These are phyloP conservation scores for Antheraea yamamai DNA, from an alignment of 2,888 invertebrate genomes.

Conservation along the genomic window DNA sequence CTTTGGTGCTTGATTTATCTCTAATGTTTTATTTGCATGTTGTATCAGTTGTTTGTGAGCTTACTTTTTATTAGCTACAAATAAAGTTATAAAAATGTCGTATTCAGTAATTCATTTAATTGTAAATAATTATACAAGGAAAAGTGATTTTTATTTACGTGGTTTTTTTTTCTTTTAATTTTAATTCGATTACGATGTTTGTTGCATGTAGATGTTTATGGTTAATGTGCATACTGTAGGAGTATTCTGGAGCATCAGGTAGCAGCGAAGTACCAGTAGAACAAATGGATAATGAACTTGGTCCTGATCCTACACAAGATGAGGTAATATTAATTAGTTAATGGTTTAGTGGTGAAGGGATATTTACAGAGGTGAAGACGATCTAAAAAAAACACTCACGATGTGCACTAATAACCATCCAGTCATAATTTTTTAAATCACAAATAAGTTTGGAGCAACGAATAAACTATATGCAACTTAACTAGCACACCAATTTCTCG, in stretches of 20 bases:
- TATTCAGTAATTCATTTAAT: not conserved
- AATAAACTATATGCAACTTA: not conserved
- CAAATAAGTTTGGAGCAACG: not conserved
- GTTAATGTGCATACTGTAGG: conserved; percentile 59
- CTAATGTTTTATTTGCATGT: not conserved
- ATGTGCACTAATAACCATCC: not conserved
- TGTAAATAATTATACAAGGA: not conserved
- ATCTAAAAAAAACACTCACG: not conserved
- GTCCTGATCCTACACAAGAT: conserved; percentile 38
- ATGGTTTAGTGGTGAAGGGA: conserved; percentile 15
- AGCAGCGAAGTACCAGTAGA: conserved; percentile 44
- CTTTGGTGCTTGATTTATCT: not conserved
- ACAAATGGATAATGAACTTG: conserved; percentile 47
- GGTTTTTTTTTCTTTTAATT: not conserved
- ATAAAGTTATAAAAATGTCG: not conserved
- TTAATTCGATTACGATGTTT: not conserved
- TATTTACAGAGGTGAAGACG: not conserved
- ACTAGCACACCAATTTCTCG: not conserved
- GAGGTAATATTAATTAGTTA: conserved; percentile 45
- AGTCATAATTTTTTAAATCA: not conserved
- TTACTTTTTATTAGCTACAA: not conserved
- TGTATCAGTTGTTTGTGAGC: not conserved
- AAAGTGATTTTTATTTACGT: not conserved
- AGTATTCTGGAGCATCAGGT: conserved; percentile 46
- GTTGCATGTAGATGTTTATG: conserved; percentile 38